These are phyloP conservation scores for Oryctes rhinoceros DNA, from an alignment of 1,140 invertebrate species.

Conservation along the genomic window DNA sequence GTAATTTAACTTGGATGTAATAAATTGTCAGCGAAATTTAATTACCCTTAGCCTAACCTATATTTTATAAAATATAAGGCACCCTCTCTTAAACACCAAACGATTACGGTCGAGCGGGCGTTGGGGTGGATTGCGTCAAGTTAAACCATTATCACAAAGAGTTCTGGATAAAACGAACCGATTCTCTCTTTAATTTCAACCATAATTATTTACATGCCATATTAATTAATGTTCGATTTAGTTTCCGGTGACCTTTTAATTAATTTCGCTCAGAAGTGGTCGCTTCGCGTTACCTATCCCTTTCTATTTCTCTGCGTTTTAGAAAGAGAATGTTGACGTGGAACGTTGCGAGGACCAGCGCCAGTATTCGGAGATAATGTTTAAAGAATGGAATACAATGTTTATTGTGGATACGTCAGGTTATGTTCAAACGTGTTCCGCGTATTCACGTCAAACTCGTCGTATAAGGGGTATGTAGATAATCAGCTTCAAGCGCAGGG, in stretches of 20 bases:
- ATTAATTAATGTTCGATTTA: conserved; percentile 44
- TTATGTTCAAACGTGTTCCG: neutral
- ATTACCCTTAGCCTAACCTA: conserved; percentile 22
- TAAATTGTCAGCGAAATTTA: conserved; percentile 30
- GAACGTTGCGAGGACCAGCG: neutral
- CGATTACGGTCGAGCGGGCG: conserved; percentile 7
- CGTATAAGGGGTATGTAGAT: too few species aligned
- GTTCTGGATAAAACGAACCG: conserved; percentile 18
- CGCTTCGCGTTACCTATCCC: conserved; percentile 7
- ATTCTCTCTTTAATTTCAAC: conserved; percentile 40
- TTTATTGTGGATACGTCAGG: neutral
- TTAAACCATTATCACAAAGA: conserved; percentile 38
- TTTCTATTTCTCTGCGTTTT: neutral
- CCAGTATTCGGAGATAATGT: neutral
- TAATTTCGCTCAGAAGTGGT: conserved; percentile 40
- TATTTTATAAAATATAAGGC: conserved; percentile 28
- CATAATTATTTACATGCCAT: conserved; percentile 43
- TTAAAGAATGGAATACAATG: neutral
- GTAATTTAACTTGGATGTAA: conserved; percentile 11
- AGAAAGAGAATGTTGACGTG: neutral
- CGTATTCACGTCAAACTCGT: neutral
- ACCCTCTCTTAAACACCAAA: neutral
- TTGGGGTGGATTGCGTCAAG: neutral
- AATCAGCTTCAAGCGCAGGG: too few species aligned
- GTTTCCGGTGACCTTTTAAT: conserved; percentile 43